These are phyloP conservation scores for Cephus cinctus DNA, from an alignment of 1,140 invertebrate genomes.

Conservation along the genomic window DNA sequence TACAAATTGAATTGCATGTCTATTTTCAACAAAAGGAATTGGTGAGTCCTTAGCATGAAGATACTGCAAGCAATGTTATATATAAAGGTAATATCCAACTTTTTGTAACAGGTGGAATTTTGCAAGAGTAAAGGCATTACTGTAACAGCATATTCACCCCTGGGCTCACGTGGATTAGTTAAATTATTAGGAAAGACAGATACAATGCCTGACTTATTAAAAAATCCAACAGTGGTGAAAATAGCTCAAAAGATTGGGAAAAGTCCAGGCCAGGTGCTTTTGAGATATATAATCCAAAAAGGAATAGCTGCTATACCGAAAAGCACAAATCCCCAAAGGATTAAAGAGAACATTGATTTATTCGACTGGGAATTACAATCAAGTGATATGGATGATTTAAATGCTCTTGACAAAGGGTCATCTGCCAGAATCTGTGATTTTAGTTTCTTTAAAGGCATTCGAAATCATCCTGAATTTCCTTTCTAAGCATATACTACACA, in stretches of 20 bases:
- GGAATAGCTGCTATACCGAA: conserved; percentile 66
- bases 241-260: conserved; percentile 63
- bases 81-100: too few relatives aligned
- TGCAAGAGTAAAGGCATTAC: conserved; percentile 59
- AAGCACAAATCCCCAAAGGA: conserved; percentile 56
- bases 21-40: conserved; percentile 65
- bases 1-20: conserved; percentile 73
- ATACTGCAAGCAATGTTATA: conserved; percentile 13
- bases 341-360: conserved; percentile 60
- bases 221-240: conserved; percentile 65
- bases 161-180: conserved; percentile 63
- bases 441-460: conserved; percentile 55
- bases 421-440: conserved; percentile 66
- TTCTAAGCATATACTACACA: too few relatives aligned
- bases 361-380: conserved; percentile 48
- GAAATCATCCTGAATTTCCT: conserved; percentile 61
- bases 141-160: conserved; percentile 63
- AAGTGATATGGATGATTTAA: conserved; percentile 43
- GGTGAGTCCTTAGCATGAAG: conserved; percentile 28
- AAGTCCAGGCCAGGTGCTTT: conserved; percentile 63
- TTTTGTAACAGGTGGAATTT: conserved; percentile 52
- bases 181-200: conserved; percentile 53
- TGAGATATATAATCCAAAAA: conserved; percentile 60
- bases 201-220: conserved; percentile 64
- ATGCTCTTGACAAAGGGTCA: conserved; percentile 58